Conservation (phyloP, 2,888 invertebrate species). For the Eurytoma adleriae region DNA sequence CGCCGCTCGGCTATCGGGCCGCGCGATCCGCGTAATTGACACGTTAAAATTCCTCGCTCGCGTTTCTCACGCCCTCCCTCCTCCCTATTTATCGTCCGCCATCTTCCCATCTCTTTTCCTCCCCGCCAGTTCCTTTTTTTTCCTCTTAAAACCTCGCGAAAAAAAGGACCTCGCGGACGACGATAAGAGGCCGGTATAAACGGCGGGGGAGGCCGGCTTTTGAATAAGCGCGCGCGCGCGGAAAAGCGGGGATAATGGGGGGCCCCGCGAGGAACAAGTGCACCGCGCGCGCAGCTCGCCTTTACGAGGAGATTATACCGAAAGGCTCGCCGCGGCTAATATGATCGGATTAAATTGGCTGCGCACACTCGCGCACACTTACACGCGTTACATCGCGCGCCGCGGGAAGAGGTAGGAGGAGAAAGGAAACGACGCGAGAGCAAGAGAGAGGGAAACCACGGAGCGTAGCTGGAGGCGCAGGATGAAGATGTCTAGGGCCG, state of each 20-base stretch:
- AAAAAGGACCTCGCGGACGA: neutral
- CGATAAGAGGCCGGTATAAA: neutral
- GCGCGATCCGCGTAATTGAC: conserved; percentile 7
- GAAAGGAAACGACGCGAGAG: conserved; percentile 10
- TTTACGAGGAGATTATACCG: conserved; percentile 57
- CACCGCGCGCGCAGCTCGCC: conserved; percentile 32
- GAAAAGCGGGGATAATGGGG: conserved; percentile 8
- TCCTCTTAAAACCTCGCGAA: neutral
- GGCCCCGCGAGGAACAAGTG: conserved; percentile 29
- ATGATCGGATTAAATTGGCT: conserved; percentile 59
- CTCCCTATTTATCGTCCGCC: conserved; percentile 38
- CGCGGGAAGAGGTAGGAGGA: neutral
- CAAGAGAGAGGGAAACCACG: neutral
- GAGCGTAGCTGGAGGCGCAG: conserved; percentile 61
- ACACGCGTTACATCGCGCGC: neutral
- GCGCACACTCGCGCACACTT: conserved; percentile 28
- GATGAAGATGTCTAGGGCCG: conserved; percentile 75
- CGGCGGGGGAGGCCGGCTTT: conserved; percentile 25
- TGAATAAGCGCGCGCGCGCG: neutral
- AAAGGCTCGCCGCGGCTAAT: conserved; percentile 52
- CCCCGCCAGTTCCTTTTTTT: conserved; percentile 25
- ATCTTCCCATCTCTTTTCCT: neutral
- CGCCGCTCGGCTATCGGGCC: neutral
- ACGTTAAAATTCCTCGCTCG: neutral
- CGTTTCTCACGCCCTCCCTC: neutral